Evolutionary conservation across 2,113 vertebrate genomes (phyloP), one percentile per base, ranked within the genome.

Genomic region (Aegithalos caudatus): DNA sequence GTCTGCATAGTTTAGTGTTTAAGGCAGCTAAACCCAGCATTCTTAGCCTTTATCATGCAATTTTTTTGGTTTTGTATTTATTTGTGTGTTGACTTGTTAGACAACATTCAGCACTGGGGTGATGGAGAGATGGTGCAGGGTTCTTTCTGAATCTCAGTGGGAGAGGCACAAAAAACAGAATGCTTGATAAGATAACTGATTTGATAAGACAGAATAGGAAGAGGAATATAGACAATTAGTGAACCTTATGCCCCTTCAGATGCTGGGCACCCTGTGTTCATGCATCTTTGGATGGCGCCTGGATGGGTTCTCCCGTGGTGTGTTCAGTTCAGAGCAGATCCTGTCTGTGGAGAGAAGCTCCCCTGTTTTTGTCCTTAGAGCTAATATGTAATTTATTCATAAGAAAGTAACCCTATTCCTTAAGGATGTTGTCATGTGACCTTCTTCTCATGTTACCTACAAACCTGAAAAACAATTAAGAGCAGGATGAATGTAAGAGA

Each of bases 221-320:
- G 7, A 42, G 8, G 16, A 56, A 57, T 65, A 29, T 1, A 27
- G 48, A 29, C 28, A 65, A 9, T 3, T 14, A 65, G 37, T 65
- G 35, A 57, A 37, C 27, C 14, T 51, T 21, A 12, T 9, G 5
- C 18, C 19, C 15, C 8, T 65, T 70, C 28, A 56, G 29, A n/a
- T 35, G 29, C 16, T 69, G 64, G 27, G 6, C 13, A 86, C 8
- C 23, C 7, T 70, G 25, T 40, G 56, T 25, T 61, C 1, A 0
- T 13, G 23, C 18, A 62, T 18, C 19, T 27, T 33, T 0, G 0
- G 24, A 10, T 4, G 5, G 51, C 74, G 14, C 24, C 27, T 3
- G 4, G 24, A 3, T 42, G 12, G 14, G 4, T 69, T 83, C n/a
- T 72, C 20, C 20, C 11, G 19, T 3, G 11, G 14, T 9, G 5